Conservation (phyloP, 2,113 vertebrate genomes). For the Plecturocebus donacophilus region DNA sequence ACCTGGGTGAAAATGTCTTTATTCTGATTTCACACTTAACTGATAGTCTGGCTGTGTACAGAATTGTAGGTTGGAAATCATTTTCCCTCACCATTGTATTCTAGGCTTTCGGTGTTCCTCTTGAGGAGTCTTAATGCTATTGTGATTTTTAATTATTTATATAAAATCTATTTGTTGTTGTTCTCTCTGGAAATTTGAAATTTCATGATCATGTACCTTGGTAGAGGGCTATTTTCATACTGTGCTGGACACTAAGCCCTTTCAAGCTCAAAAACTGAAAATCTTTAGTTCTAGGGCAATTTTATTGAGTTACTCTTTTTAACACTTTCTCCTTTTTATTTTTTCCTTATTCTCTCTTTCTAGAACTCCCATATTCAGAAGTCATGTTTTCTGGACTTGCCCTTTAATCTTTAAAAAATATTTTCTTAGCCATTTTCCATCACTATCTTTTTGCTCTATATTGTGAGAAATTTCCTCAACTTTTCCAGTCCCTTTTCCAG, state of each 20-base stretch:
- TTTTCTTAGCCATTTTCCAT: not conserved
- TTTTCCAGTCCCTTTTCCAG: not conserved
- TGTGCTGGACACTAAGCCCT: not conserved
- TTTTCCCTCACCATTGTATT: not conserved
- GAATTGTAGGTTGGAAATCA: slow-evolving; percentile 7
- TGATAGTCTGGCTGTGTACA: not conserved
- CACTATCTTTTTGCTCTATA: not conserved
- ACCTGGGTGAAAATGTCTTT: not conserved
- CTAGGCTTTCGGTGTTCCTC: not conserved
- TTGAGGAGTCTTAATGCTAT: not conserved
- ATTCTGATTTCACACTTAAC: slow-evolving; percentile 10
- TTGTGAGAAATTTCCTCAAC: slow-evolving; percentile 19
- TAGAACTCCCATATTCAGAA: not conserved
- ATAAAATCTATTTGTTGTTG: not conserved
- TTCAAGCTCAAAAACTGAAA: not conserved
- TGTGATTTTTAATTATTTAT: not conserved
- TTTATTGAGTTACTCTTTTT: not conserved
- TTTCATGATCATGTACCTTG: not conserved
- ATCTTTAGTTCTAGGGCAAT: not conserved
- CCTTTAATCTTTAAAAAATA: not conserved
- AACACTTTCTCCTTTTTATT: not conserved
- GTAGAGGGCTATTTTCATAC: not conserved
- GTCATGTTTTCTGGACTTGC: not conserved
- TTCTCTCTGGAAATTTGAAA: slow-evolving; percentile 30
- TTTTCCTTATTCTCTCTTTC: not conserved